A percentile compares a stretch with the other conserved stretches of the same genome.
phyloP scores from a whole-genome alignment of 2,797 vertebrate genomes.

The Hephaestus fuliginosus region DNA sequence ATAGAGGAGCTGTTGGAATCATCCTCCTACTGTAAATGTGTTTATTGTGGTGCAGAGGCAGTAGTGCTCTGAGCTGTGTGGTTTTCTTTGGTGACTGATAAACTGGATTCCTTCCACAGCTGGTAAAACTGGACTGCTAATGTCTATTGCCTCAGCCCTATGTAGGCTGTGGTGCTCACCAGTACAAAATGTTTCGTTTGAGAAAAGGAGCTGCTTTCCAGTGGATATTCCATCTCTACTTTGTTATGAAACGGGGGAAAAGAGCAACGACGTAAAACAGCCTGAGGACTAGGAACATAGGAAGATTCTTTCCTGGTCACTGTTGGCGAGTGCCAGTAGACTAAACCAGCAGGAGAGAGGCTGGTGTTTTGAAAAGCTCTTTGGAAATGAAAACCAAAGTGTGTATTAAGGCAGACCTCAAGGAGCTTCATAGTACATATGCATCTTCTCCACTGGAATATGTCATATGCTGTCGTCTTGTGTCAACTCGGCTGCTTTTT shows the following conservation, averaged over 20 bases:
- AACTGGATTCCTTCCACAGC: constrained; percentile 63
- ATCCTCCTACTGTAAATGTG: constrained; percentile 27
- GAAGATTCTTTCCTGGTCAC: constrained; percentile 41
- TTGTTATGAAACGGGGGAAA: constrained; percentile 44
- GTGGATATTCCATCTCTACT: constrained; percentile 40
- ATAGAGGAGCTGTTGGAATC: not conserved
- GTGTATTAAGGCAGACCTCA: constrained; percentile 33
- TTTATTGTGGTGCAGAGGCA: constrained; percentile 49
- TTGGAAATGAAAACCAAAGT: constrained; percentile 50
- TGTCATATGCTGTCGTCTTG: constrained; percentile 32
- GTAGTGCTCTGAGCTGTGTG: constrained; percentile 40
- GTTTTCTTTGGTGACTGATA: constrained; percentile 52
- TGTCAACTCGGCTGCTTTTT: constrained; percentile 30
- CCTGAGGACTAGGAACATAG: constrained; percentile 24
- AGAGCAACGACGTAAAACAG: constrained; percentile 10
- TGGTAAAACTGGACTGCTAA: constrained; percentile 42
- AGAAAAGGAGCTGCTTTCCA: constrained; percentile 35
- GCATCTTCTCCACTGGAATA: constrained; percentile 31
- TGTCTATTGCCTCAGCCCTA: constrained; percentile 40
- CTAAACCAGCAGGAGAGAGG: constrained; percentile 47
- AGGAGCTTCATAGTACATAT: constrained; percentile 21
- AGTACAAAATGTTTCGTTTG: constrained; percentile 55
- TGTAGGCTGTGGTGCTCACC: constrained; percentile 16
- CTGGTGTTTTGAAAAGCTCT: constrained; percentile 38
- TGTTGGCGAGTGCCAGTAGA: constrained; percentile 20